Evolutionary conservation across 2,797 vertebrate genomes (phyloP).

Genomic region (Salmo trutta): DNA sequence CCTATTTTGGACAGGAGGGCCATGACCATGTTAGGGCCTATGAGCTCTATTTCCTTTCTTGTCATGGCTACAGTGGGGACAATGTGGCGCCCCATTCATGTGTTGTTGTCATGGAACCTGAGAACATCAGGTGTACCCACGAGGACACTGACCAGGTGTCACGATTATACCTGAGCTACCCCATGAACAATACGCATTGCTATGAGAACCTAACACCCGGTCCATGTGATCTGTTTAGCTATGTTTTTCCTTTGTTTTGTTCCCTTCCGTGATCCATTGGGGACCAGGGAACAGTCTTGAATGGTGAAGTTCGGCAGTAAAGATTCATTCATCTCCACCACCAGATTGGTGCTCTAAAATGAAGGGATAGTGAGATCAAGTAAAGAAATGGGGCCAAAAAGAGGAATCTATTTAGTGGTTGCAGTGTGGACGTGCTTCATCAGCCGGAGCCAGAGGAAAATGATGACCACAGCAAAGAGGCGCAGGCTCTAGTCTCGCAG

Average conservation of each 20-base stretch:
- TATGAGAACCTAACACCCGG: not conserved
- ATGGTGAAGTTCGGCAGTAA: not conserved
- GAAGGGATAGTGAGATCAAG: not conserved
- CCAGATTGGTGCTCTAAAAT: not conserved
- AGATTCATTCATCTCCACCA: not conserved
- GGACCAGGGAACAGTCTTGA: not conserved
- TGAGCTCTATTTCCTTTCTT: constrained; percentile 17
- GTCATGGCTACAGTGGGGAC: not conserved
- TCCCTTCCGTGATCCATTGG: not conserved
- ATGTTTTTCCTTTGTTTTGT: not conserved
- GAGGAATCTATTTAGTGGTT: not conserved
- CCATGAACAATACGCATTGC: constrained; percentile 2
- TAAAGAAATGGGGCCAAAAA: not conserved
- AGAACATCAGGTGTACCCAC: not conserved
- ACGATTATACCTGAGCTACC: constrained; percentile 17
- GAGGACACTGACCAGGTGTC: constrained; percentile 20
- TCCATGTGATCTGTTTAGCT: not conserved
- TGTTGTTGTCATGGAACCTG: constrained; percentile 11
- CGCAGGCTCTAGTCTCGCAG: constrained; percentile 55
- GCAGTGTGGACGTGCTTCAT: constrained; percentile 69
- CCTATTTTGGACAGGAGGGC: not conserved
- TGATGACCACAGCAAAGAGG: constrained; percentile 67
- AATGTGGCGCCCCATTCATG: constrained; percentile 7
- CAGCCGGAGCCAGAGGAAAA: constrained; percentile 73
- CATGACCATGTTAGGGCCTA: constrained; percentile 16